A percentile compares a stretch with the other conserved stretches of the same genome.
These are phyloP conservation scores for Zaprionus lachaisei DNA, from an alignment of 1,140 invertebrate genomes.

Conservation along the genomic window DNA sequence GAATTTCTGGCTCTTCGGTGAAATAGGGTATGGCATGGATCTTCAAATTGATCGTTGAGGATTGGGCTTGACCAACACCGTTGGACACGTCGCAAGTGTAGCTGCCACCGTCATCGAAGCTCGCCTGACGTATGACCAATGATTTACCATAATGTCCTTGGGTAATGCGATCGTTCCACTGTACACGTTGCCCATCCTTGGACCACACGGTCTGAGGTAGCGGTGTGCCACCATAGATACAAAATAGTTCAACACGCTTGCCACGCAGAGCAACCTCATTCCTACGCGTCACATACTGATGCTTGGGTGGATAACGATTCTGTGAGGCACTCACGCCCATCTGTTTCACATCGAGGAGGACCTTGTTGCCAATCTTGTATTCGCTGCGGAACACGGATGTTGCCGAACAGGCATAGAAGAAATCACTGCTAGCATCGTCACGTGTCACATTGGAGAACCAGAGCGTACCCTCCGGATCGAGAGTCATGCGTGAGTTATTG, in stretches of 20 bases:
- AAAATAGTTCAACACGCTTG: constrained; percentile 92
- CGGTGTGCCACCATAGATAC: constrained; percentile 96
- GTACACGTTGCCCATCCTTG: constrained; percentile 90
- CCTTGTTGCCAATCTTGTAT: constrained; percentile 95
- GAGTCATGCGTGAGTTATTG: constrained; percentile 96
- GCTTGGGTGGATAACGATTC: constrained; percentile 90
- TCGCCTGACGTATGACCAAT: constrained; percentile 92
- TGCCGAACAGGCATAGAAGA: constrained; percentile 95
- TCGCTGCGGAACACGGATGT: constrained; percentile 94
- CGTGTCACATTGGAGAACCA: constrained; percentile 97
- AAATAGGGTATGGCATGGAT: constrained; percentile 96
- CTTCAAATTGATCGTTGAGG: constrained; percentile 92
- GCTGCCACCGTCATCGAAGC: constrained; percentile 93
- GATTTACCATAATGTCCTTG: constrained; percentile 97
- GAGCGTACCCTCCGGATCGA: constrained; percentile 96
- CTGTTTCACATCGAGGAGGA: constrained; percentile 91
- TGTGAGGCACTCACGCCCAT: constrained; percentile 90
- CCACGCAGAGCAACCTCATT: constrained; percentile 94
- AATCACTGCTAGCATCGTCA: constrained; percentile 92
- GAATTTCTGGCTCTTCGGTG: constrained; percentile 94
- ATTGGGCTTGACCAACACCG: constrained; percentile 92
- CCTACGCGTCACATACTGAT: constrained; percentile 93
- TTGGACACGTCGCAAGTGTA: constrained; percentile 97
- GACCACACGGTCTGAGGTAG: constrained; percentile 93
- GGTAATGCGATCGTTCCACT: constrained; percentile 90